These are phyloP conservation scores for Mesoclemmys tuberculata DNA, from an alignment of 2,113 vertebrate species.

Conservation along the genomic window DNA sequence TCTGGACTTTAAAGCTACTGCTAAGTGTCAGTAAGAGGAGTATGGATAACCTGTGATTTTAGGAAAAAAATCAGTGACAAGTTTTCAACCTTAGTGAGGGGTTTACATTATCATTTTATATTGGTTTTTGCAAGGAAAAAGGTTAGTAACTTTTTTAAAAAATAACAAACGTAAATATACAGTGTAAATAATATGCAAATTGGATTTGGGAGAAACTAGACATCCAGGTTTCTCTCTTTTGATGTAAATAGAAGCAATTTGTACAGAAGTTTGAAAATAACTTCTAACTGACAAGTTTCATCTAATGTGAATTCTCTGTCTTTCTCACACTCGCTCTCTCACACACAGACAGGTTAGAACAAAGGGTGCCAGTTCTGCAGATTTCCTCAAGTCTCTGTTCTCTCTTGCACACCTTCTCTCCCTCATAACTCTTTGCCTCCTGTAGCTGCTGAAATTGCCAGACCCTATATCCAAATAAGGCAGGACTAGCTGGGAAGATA, in stretches of 20 bases:
- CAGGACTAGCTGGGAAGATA: slow-evolving; percentile 39
- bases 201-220: slow-evolving; percentile 41
- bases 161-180: slow-evolving; percentile 25
- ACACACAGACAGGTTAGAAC: not conserved
- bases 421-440: not conserved
- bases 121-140: not conserved
- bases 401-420: not conserved
- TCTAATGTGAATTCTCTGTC: not conserved
- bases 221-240: slow-evolving; percentile 9
- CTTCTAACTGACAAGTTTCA: slow-evolving; percentile 31
- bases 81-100: not conserved
- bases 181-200: slow-evolving; percentile 26
- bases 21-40: not conserved
- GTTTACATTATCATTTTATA: not conserved
- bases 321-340: not conserved
- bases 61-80: not conserved
- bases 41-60: not conserved
- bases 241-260: not conserved
- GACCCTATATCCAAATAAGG: slow-evolving; percentile 1
- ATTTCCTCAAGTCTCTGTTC: not conserved
- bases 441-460: not conserved
- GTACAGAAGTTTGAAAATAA: slow-evolving; percentile 31
- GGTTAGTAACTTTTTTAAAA: not conserved
- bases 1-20: not conserved
- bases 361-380: not conserved